These are phyloP conservation scores for Drosophila meridiana DNA, from an alignment of 2,888 invertebrate genomes.

Conservation along the genomic window DNA sequence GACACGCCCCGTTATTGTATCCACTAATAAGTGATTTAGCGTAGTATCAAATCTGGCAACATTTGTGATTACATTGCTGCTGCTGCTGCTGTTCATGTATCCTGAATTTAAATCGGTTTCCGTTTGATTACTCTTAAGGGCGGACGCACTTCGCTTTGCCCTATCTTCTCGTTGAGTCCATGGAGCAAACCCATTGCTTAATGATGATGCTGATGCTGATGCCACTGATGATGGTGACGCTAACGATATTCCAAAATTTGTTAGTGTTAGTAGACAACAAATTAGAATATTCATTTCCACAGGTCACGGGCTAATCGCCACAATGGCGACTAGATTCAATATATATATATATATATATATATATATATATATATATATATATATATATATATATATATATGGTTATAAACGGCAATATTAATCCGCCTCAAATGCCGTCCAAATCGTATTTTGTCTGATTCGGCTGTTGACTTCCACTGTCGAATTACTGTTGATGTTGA, in stretches of 20 bases:
- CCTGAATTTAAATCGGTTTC: slow-evolving; percentile 12
- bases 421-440: not conserved
- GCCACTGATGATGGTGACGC: slow-evolving; percentile 15
- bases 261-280: slow-evolving; percentile 37
- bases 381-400: slow-evolving; percentile 1
- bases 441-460: not conserved
- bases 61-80: slow-evolving; percentile 79
- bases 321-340: slow-evolving; percentile 32
- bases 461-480: not conserved
- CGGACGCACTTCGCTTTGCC: slow-evolving; percentile 14
- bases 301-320: slow-evolving; percentile 30
- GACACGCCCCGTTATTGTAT: slow-evolving; percentile 94
- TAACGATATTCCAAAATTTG: slow-evolving; percentile 35
- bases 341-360: slow-evolving; percentile 1
- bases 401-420: not conserved
- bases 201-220: not conserved
- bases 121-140: slow-evolving; percentile 21
- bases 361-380: slow-evolving; percentile 9
- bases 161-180: slow-evolving; percentile 29
- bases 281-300: slow-evolving; percentile 65
- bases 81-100: slow-evolving; percentile 63
- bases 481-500: not conserved
- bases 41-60: slow-evolving; percentile 83
- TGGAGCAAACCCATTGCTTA: slow-evolving; percentile 3
- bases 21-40: slow-evolving; percentile 96